Evolutionary conservation across 1,140 invertebrate species (phyloP), one percentile per base, ranked within the genome.

Genomic region (Diachasma alloeum): DNA sequence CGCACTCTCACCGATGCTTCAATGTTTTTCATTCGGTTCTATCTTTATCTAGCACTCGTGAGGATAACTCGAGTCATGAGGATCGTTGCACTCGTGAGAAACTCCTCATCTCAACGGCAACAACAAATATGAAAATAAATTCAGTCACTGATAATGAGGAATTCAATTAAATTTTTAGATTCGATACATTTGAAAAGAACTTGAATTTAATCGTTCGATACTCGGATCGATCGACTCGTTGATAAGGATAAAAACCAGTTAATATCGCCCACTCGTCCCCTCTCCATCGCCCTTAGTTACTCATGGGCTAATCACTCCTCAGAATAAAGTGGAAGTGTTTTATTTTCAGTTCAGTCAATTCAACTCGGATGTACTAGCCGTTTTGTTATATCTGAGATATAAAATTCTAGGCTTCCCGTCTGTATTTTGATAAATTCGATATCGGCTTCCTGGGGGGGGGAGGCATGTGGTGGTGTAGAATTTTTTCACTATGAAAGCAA

Each of bases 391-490:
- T n/a, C 73, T 72, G 31, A 8, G 39, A 44, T 67, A 70, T 71
- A 72, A 80, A 24, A 76, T 26, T 26, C 59, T 63, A 63, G 24
- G 82, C 80, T 84, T 84, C 82, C 83, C 82, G 83, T 83, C 72
- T 69, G 75, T 81, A 81, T 84, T 84, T 81, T 84, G 83, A 84
- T 84, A 84, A 84, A 83, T 81, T 81, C 77, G 81, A 83, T 83
- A 84, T 76, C 81, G 79, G 76, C 81, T 83, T 84, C 83, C 83
- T 81, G 82, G 63, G 75, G 63, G 6, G 17, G 44, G 63, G 53
- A 39, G 36, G 31, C 31, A 6, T 6, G 31, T 31, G 31, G 31
- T 31, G 31, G 2, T 6, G 31, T 3, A 31, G 2, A 6, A 31
- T 31, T 31, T 31, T 31, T 31, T 31, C 31, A 31, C 31, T 2